Conservation (phyloP, 2,888 invertebrate species). For the Aethes cnicana region DNA sequence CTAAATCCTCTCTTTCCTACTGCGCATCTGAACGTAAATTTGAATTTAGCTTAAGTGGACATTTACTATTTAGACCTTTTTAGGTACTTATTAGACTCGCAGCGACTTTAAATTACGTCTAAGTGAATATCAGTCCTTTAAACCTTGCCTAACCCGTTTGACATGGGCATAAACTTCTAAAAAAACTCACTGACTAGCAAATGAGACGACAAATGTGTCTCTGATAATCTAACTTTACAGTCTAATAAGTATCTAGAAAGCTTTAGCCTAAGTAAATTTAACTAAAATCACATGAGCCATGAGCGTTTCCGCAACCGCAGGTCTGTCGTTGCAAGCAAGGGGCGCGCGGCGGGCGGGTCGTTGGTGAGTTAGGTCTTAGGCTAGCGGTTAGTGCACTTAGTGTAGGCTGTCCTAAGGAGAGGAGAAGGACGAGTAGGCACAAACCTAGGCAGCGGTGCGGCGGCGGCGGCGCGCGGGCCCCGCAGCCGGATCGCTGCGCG, state of each 20-base stretch:
- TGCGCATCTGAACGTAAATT: conserved; percentile 3
- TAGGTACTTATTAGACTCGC: conserved; percentile 12
- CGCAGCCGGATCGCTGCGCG: conserved; percentile 58
- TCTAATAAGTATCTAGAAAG: conserved; percentile 28
- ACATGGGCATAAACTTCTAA: not conserved
- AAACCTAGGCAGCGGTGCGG: conserved; percentile 78
- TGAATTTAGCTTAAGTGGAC: conserved; percentile 20
- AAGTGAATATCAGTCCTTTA: conserved; percentile 24
- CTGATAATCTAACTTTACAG: not conserved
- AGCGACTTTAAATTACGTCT: not conserved
- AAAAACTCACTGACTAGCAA: conserved; percentile 23
- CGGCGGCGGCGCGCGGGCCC: conserved; percentile 58
- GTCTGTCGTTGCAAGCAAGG: conserved; percentile 54
- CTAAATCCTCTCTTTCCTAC: not conserved
- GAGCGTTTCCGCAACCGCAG: conserved; percentile 32
- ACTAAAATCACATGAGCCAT: conserved; percentile 72
- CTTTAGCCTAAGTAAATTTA: conserved; percentile 58
- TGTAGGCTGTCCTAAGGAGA: conserved; percentile 54
- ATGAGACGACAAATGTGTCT: not conserved
- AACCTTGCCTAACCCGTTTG: conserved; percentile 2
- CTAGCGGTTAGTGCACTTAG: conserved; percentile 74
- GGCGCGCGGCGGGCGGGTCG: conserved; percentile 57
- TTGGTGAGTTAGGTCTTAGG: conserved; percentile 47
- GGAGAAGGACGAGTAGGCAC: conserved; percentile 70
- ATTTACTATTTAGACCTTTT: conserved; percentile 1